Evolutionary conservation across 1,140 invertebrate species (phyloP).

Genomic region (Zaprionus africanus): DNA sequence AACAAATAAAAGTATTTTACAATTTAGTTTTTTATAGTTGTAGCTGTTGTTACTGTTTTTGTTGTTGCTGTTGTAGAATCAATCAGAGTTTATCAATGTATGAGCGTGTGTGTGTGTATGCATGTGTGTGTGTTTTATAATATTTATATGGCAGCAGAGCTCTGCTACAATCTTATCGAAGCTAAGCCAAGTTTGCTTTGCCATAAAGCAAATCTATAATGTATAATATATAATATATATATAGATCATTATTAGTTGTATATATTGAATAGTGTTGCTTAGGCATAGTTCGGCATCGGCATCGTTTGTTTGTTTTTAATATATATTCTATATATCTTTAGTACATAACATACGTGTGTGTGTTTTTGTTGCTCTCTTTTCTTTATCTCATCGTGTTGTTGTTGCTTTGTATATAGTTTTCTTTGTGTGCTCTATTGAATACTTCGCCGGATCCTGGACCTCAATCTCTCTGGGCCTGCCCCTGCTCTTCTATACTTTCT

Average conservation of each 20-base stretch:
- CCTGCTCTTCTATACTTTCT: background rate
- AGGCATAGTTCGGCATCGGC: constrained; percentile 47
- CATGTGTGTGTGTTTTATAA: constrained; percentile 29
- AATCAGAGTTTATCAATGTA: constrained; percentile 49
- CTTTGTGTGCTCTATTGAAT: constrained; percentile 48
- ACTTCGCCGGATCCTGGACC: constrained; percentile 38
- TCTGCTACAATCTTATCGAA: constrained; percentile 48
- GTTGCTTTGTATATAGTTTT: constrained; percentile 44
- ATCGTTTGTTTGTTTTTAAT: constrained; percentile 18
- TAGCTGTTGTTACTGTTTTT: constrained; percentile 51
- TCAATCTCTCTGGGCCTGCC: background rate
- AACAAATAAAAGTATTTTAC: constrained; percentile 52
- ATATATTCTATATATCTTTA: constrained; percentile 28
- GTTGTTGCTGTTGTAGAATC: constrained; percentile 55
- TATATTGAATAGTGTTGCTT: constrained; percentile 50
- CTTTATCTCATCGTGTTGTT: background rate
- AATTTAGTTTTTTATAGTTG: constrained; percentile 37
- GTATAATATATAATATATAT: constrained; percentile 26
- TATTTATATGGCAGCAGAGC: constrained; percentile 37
- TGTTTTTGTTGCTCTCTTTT: background rate
- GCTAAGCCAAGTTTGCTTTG: constrained; percentile 47
- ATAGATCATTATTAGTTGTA: constrained; percentile 34
- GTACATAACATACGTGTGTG: constrained; percentile 22
- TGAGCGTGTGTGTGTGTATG: constrained; percentile 40
- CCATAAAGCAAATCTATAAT: constrained; percentile 40